Conservation (phyloP, 2,888 invertebrate genomes). For the Atethmia centrago region DNA sequence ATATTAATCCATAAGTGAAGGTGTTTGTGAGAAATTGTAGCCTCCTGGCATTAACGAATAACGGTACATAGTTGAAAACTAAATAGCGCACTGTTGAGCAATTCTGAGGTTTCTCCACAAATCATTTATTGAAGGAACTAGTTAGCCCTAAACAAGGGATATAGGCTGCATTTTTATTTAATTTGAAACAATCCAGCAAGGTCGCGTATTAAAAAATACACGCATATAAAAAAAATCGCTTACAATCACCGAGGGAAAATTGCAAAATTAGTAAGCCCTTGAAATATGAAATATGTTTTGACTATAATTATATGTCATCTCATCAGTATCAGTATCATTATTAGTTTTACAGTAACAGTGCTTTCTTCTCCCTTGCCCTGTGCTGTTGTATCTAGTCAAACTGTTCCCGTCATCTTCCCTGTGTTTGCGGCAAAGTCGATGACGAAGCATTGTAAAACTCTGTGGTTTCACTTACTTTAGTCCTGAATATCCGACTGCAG, state of each 20-base stretch:
- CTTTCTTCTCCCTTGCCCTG: neutral
- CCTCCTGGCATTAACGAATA: conserved; percentile 31
- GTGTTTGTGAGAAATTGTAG: conserved; percentile 19
- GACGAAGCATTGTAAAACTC: no score
- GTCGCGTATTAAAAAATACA: neutral
- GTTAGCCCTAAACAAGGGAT: conserved; percentile 30
- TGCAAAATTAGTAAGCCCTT: neutral
- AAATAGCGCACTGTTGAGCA: conserved; percentile 55
- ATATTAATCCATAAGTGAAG: conserved; percentile 38
- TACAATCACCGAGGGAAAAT: neutral
- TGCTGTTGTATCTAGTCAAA: neutral
- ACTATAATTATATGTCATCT: neutral
- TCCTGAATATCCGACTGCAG: no score
- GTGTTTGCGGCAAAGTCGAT: neutral
- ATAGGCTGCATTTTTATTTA: conserved; percentile 37
- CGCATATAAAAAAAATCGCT: neutral
- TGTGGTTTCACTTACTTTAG: no score
- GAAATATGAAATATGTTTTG: neutral
- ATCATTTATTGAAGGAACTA: conserved; percentile 22
- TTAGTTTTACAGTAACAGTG: neutral
- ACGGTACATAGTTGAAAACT: conserved; percentile 59
- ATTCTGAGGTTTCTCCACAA: conserved; percentile 45
- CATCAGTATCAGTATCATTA: neutral
- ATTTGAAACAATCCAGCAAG: conserved; percentile 24
- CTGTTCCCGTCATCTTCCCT: no score